Evolutionary conservation across 2,888 invertebrate species (phyloP).

Genomic region (Cloeon dipterum): DNA sequence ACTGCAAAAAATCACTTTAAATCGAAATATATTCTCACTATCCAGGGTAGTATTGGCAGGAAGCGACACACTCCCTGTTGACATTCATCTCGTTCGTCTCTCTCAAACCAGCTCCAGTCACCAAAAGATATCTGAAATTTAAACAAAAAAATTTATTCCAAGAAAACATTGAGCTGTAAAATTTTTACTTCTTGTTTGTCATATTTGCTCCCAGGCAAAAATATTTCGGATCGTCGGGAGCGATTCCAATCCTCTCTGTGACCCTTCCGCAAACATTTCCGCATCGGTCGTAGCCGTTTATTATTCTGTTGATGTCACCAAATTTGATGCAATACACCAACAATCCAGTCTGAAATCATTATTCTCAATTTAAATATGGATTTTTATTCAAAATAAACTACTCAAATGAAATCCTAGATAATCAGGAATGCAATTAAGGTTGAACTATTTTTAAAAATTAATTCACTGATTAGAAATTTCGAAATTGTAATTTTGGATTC

Average conservation of each 20-base stretch:
- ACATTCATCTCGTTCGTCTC: conserved; percentile 13
- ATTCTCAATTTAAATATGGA: too few relatives aligned
- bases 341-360: conserved; percentile 16
- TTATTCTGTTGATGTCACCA: conserved; percentile 30
- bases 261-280: conserved; percentile 34
- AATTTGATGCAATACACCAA: conserved; percentile 22
- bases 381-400: too few relatives aligned
- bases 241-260: conserved; percentile 8
- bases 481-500: too few relatives aligned
- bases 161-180: not conserved
- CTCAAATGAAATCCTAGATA: too few relatives aligned
- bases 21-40: conserved; percentile 14
- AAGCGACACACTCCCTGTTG: conserved; percentile 15
- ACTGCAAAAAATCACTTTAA: not conserved
- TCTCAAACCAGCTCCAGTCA: conserved; percentile 12
- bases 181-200: conserved; percentile 11
- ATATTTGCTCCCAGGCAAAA: conserved; percentile 22
- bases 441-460: too few relatives aligned
- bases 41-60: conserved; percentile 12
- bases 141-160: not conserved
- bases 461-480: too few relatives aligned
- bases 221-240: conserved; percentile 13
- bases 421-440: too few relatives aligned
- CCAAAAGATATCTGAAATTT: conserved; percentile 13
- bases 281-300: conserved; percentile 37